A percentile compares a stretch with the other conserved stretches of the same genome.
phyloP scores from a whole-genome alignment of 2,797 vertebrate species.

The Amphiprion clarkii region DNA sequence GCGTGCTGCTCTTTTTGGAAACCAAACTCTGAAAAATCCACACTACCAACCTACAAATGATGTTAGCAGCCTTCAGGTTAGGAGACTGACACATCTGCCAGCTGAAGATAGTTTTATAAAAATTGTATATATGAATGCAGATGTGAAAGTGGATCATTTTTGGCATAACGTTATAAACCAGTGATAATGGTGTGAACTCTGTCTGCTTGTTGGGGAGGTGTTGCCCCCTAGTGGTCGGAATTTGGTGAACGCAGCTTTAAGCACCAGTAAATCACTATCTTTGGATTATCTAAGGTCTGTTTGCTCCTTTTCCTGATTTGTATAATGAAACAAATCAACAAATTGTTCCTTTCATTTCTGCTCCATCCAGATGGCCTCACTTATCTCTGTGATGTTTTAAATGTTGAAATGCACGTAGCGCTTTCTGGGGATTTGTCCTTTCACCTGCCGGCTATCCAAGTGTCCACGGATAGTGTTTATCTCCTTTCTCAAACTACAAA shows the following conservation, averaged over 20 bases:
- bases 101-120: no score
- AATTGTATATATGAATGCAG: no score
- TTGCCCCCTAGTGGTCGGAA: neutral
- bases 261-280: neutral
- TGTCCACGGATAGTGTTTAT: neutral
- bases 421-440: neutral
- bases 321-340: no score
- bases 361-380: no score
- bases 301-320: no score
- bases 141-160: neutral
- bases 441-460: no score
- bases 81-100: rapidly evolving
- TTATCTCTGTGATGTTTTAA: neutral
- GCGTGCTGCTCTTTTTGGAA: no score
- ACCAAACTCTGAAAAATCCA: neutral
- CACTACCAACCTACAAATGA: no score
- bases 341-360: no score
- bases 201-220: neutral
- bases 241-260: neutral
- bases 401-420: neutral
- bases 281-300: no score
- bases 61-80: neutral
- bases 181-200: neutral
- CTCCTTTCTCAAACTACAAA: conserved; percentile 6
- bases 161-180: neutral